A percentile compares a stretch with the other conserved stretches of the same genome.
Evolutionary conservation across 2,113 vertebrate species (phyloP).

Genomic region (Falco punctatus): DNA sequence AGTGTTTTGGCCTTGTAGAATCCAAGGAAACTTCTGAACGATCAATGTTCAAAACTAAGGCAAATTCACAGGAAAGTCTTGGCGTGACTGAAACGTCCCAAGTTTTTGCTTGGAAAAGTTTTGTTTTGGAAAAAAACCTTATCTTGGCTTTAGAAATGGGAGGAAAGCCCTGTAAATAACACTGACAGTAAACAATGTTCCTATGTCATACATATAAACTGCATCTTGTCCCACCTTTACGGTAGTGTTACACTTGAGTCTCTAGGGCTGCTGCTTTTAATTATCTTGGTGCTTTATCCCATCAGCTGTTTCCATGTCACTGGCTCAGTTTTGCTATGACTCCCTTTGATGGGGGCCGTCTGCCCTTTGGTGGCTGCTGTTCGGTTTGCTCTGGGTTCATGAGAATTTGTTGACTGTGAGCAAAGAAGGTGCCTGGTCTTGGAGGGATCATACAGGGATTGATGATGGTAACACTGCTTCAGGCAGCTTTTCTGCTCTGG

Average conservation of each 20-base stretch:
- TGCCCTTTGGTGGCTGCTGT: conserved; percentile 4
- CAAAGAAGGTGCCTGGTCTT: background rate
- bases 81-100: background rate
- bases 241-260: background rate
- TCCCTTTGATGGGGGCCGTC: background rate
- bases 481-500: conserved; percentile 53
- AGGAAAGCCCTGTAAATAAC: background rate
- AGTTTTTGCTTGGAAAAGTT: background rate
- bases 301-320: background rate
- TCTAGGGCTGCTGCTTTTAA: background rate
- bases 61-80: background rate
- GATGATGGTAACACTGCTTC: background rate
- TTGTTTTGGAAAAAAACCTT: background rate
- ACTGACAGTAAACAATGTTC: background rate
- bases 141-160: background rate
- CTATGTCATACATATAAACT: background rate
- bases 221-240: background rate
- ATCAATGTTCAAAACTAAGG: background rate
- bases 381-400: conserved; percentile 22
- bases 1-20: background rate
- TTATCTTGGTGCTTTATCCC: background rate
- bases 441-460: conserved; percentile 15
- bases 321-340: background rate
- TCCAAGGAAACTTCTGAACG: background rate
- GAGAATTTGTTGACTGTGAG: conserved; percentile 53